A percentile compares a stretch with the other conserved stretches of the same genome.
Evolutionary conservation across 2,888 invertebrate genomes (phyloP).

Genomic region (Neria commutata): DNA sequence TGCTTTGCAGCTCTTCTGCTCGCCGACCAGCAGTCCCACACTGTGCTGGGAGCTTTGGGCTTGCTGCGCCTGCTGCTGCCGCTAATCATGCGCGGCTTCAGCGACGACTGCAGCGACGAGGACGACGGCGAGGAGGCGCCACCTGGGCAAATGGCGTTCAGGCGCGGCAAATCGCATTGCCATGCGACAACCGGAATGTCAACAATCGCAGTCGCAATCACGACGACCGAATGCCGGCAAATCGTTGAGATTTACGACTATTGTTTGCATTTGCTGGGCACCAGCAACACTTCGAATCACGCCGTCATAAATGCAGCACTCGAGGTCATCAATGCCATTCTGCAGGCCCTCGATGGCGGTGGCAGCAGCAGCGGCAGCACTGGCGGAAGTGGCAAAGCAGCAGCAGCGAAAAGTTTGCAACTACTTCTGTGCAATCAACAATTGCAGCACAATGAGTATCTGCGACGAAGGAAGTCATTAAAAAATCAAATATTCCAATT

Average conservation of each 20-base stretch:
- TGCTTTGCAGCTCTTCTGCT: conserved; percentile 50
- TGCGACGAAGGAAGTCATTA: conserved; percentile 61
- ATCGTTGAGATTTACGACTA: conserved; percentile 76
- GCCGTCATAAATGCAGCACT: conserved; percentile 87
- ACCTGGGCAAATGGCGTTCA: not conserved
- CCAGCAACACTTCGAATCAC: conserved; percentile 76
- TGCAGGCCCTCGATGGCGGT: conserved; percentile 49
- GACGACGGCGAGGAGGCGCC: conserved; percentile 33
- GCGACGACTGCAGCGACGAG: conserved; percentile 41
- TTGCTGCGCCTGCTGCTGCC: conserved; percentile 71
- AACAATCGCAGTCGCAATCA: too few relatives aligned
- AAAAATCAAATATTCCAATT: conserved; percentile 63
- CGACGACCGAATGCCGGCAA: conserved; percentile 52
- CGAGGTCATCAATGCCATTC: conserved; percentile 67
- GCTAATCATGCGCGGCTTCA: conserved; percentile 60
- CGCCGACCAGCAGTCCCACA: conserved; percentile 60
- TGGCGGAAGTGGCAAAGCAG: conserved; percentile 24
- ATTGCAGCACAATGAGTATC: conserved; percentile 60
- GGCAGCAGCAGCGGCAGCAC: conserved; percentile 27
- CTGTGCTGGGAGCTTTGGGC: conserved; percentile 71
- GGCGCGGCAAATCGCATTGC: not conserved
- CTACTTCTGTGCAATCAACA: conserved; percentile 56
- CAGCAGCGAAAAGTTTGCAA: conserved; percentile 48
- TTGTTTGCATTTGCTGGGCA: conserved; percentile 73
- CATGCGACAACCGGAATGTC: conserved; percentile 1